Conservation (phyloP, 2,888 invertebrate genomes). For the Machimus rusticus region DNA sequence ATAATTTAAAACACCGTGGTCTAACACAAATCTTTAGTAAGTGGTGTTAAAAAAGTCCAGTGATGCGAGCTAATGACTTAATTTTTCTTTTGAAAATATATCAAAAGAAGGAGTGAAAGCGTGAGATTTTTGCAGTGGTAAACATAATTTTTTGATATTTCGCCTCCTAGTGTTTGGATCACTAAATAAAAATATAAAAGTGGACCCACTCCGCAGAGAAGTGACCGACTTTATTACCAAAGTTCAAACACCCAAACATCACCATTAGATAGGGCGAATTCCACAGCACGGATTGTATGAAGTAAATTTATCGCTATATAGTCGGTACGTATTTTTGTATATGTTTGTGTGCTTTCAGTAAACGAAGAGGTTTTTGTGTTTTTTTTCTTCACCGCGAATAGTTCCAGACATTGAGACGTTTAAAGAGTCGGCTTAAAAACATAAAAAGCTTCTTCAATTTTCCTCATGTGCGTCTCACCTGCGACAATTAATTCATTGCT, state of each 20-base stretch:
- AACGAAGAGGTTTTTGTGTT: neutral
- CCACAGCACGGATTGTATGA: neutral
- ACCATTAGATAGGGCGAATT: neutral
- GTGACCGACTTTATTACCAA: neutral
- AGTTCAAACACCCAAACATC: constrained; percentile 6
- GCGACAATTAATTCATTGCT: neutral
- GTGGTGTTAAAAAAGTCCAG: neutral
- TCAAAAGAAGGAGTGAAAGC: neutral
- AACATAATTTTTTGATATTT: neutral
- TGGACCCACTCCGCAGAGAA: neutral
- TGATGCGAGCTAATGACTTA: neutral
- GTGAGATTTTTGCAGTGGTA: neutral
- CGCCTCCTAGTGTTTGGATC: neutral
- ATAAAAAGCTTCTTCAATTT: neutral
- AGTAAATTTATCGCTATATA: neutral
- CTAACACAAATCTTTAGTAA: neutral
- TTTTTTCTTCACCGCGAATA: neutral
- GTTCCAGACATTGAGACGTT: neutral
- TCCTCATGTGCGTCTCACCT: neutral
- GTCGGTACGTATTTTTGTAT: neutral
- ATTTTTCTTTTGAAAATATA: constrained; percentile 10
- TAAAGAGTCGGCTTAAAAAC: neutral
- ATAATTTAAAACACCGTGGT: neutral
- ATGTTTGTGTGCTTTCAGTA: neutral
- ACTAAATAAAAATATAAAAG: neutral